Percentiles rank a stretch among this genome's conserved stretches.
Evolutionary conservation across 1,140 invertebrate species (phyloP).

Genomic region (Ceratoteleas bidentatus): DNA sequence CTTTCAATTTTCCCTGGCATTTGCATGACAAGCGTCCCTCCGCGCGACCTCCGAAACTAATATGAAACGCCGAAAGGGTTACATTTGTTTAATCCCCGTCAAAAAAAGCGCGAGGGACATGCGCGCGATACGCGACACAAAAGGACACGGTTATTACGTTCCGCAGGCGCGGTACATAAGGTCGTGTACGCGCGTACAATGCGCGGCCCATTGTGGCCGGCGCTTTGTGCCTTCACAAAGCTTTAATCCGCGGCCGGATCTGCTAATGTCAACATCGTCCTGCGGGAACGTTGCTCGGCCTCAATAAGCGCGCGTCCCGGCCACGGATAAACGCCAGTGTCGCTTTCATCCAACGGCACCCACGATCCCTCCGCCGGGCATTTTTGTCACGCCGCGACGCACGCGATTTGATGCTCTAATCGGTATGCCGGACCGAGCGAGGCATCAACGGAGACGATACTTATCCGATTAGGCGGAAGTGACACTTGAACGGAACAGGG

Average conservation of each 20-base stretch:
- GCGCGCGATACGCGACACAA: constrained; percentile 46
- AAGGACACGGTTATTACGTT: constrained; percentile 74
- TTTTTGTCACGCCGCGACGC: constrained; percentile 50
- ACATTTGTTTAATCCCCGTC: constrained; percentile 51
- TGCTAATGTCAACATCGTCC: constrained; percentile 78
- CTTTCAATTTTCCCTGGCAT: neutral
- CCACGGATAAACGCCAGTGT: constrained; percentile 77
- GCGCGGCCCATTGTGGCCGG: constrained; percentile 68
- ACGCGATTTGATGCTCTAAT: constrained; percentile 52
- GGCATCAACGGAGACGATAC: constrained; percentile 39
- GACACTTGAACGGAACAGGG: constrained; percentile 10
- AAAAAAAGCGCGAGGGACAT: constrained; percentile 28
- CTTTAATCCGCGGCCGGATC: constrained; percentile 78
- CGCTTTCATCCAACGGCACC: constrained; percentile 46
- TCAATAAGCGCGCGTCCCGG: constrained; percentile 69
- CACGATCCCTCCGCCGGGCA: constrained; percentile 50
- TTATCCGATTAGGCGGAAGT: constrained; percentile 48
- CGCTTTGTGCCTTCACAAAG: constrained; percentile 76
- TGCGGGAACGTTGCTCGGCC: constrained; percentile 48
- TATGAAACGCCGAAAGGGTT: constrained; percentile 42
- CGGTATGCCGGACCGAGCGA: constrained; percentile 48
- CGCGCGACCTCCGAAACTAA: constrained; percentile 32
- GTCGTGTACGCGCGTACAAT: constrained; percentile 67
- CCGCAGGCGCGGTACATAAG: constrained; percentile 67
- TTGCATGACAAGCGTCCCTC: constrained; percentile 9